Conservation (phyloP, 1,140 invertebrate species). For the Nasonia longicornis region DNA sequence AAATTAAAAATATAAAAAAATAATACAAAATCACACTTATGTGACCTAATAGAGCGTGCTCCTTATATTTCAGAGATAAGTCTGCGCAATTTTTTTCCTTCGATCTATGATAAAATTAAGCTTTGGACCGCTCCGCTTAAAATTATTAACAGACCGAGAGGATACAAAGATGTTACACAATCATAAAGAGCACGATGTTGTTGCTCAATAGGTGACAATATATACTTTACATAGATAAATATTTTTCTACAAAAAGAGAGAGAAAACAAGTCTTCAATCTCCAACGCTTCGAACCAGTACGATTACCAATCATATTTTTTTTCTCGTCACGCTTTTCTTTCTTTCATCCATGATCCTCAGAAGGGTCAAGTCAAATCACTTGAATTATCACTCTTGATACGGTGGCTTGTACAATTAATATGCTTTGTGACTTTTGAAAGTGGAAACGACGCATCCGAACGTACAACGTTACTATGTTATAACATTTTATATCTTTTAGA, state of each 20-base stretch:
- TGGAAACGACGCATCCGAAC: conserved; percentile 47
- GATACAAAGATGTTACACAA: conserved; percentile 9
- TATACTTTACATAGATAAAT: conserved; percentile 42
- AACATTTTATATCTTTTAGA: conserved; percentile 41
- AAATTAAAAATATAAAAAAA: conserved; percentile 46
- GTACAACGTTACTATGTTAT: conserved; percentile 25
- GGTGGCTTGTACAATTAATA: conserved; percentile 63
- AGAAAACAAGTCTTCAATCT: conserved; percentile 45
- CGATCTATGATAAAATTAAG: conserved; percentile 60
- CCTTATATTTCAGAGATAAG: neutral
- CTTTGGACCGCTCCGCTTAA: conserved; percentile 64
- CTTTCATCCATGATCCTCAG: conserved; percentile 46
- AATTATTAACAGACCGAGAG: conserved; percentile 58
- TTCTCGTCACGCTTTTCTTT: conserved; percentile 43
- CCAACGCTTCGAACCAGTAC: conserved; percentile 46
- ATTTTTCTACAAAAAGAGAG: conserved; percentile 43
- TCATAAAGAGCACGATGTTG: neutral
- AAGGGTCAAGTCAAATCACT: conserved; percentile 67
- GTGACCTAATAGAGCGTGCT: conserved; percentile 12
- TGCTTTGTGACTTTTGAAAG: conserved; percentile 58
- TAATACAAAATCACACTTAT: conserved; percentile 47
- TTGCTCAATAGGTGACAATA: conserved; percentile 30
- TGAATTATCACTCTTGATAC: conserved; percentile 65
- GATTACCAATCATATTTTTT: conserved; percentile 41
- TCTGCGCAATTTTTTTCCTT: neutral